phyloP scores from a whole-genome alignment of 2,797 vertebrate species.

The Pyrocephalus nanus region DNA sequence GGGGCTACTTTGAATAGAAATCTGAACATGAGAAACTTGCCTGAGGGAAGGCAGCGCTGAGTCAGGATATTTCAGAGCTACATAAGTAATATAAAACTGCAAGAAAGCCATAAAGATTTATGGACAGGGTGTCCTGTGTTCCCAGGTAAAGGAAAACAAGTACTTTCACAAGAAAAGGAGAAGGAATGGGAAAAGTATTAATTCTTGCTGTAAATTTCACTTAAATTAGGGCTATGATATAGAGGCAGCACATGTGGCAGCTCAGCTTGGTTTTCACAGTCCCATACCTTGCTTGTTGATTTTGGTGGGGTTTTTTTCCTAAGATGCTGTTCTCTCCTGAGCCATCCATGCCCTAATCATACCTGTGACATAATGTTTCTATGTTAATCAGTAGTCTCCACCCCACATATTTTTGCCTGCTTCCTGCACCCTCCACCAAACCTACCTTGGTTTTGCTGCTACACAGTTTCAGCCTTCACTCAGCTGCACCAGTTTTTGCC shows the following conservation, averaged over 20 bases:
- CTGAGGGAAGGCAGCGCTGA: background rate
- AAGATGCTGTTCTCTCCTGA: background rate
- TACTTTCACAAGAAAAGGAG: background rate
- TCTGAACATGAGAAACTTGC: background rate
- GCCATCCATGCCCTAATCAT: background rate
- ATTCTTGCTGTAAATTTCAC: constrained; percentile 14
- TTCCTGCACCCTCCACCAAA: background rate
- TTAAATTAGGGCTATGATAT: background rate
- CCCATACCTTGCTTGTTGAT: background rate
- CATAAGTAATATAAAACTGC: constrained; percentile 21
- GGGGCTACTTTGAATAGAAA: constrained; percentile 13
- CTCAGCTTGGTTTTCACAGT: background rate
- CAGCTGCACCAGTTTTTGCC: constrained; percentile 12
- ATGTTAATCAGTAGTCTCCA: background rate
- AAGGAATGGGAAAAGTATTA: background rate
- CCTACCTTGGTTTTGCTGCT: background rate
- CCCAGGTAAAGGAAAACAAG: constrained; percentile 47
- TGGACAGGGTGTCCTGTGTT: background rate
- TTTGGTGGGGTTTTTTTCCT: background rate
- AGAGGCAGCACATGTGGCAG: background rate
- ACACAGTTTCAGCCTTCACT: background rate
- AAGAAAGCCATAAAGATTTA: constrained; percentile 34
- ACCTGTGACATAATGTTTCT: background rate
- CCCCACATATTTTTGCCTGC: background rate
- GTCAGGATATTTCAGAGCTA: background rate